A percentile compares a stretch with the other conserved stretches of the same genome.
Conservation (phyloP, 2,797 vertebrate species). For the Callimico goeldii region DNA sequence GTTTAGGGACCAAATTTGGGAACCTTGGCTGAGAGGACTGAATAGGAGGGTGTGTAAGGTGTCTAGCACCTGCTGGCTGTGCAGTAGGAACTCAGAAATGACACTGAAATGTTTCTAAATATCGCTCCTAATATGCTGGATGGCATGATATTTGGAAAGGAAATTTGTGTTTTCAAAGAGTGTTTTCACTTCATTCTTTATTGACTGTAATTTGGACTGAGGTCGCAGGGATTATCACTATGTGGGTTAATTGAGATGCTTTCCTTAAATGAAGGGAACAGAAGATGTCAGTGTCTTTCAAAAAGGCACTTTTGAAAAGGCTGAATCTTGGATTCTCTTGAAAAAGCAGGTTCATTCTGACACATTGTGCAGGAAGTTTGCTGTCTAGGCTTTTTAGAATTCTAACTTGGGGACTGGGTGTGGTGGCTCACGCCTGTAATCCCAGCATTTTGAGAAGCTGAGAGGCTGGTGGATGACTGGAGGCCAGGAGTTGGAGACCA, state of each 20-base stretch:
- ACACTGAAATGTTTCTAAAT: background rate
- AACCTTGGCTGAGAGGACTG: background rate
- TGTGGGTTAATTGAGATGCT: background rate
- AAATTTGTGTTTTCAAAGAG: conserved; percentile 14
- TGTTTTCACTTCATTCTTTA: background rate
- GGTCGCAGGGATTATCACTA: background rate
- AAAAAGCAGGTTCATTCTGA: background rate
- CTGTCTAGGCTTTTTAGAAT: conserved; percentile 25
- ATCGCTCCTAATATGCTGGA: background rate
- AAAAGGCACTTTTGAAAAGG: too few relatives aligned
- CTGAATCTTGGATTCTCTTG: background rate
- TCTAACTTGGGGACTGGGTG: background rate
- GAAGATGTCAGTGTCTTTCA: background rate
- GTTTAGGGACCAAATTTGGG: background rate
- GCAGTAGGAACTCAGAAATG: background rate
- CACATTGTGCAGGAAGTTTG: background rate
- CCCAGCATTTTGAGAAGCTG: background rate
- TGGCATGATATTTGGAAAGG: background rate
- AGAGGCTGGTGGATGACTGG: background rate
- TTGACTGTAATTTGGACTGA: background rate
- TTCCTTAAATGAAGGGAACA: background rate
- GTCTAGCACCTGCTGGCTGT: background rate
- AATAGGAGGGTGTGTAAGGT: background rate
- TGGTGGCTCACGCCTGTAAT: background rate
- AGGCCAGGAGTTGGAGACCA: background rate